Conservation (phyloP, 2,888 invertebrate species). For the Lordiphosa andalusiaca region DNA sequence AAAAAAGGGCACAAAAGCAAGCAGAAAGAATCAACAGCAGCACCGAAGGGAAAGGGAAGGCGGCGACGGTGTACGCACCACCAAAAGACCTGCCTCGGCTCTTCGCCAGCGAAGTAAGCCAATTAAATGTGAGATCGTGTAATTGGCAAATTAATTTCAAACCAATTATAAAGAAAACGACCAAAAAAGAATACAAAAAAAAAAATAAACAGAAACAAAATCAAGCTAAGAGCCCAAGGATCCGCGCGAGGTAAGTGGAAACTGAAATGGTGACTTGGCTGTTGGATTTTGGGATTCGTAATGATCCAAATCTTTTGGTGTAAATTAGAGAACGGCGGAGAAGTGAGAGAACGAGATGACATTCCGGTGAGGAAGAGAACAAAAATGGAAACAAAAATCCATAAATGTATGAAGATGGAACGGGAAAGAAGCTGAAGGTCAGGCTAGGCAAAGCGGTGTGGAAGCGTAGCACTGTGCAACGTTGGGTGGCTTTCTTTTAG, state of each 20-base stretch:
- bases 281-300: slow-evolving; percentile 1
- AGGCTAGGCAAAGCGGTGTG: too few species aligned
- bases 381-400: too few species aligned
- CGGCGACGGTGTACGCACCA: slow-evolving; percentile 14
- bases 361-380: background rate
- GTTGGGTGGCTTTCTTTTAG: too few species aligned
- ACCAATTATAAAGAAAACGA: slow-evolving; percentile 78
- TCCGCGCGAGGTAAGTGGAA: too few species aligned
- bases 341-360: background rate
- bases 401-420: too few species aligned
- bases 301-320: slow-evolving; percentile 7
- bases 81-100: slow-evolving; percentile 7
- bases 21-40: slow-evolving; percentile 33
- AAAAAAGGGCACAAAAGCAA: slow-evolving; percentile 58
- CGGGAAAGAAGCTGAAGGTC: too few species aligned
- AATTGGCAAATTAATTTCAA: slow-evolving; percentile 80
- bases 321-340: slow-evolving; percentile 2
- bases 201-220: slow-evolving; percentile 14
- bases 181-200: slow-evolving; percentile 43
- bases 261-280: too few species aligned
- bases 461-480: too few species aligned
- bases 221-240: too few species aligned
- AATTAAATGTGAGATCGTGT: slow-evolving; percentile 80
- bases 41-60: slow-evolving; percentile 26
- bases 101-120: slow-evolving; percentile 66